phyloP scores from a whole-genome alignment of 2,797 vertebrate genomes.

The Phaenicophaeus curvirostris region DNA sequence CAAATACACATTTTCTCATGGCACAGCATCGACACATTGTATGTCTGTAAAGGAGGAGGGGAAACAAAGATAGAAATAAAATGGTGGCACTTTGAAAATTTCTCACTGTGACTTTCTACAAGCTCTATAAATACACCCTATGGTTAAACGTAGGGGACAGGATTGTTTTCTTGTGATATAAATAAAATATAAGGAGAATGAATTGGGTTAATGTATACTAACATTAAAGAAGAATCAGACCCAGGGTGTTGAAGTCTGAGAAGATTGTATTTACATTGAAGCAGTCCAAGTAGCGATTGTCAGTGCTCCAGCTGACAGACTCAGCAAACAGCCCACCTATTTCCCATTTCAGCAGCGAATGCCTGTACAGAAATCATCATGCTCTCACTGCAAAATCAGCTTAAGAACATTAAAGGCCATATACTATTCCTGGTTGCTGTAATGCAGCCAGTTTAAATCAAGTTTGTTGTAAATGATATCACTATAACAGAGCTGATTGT shows the following conservation, averaged over 20 bases:
- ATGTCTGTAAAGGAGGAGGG: not conserved
- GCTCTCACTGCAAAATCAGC: slow-evolving; percentile 20
- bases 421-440: not conserved
- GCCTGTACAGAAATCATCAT: slow-evolving; percentile 5
- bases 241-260: not conserved
- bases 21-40: not conserved
- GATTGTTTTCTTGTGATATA: not conserved
- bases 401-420: slow-evolving; percentile 16
- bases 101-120: not conserved
- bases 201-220: not conserved
- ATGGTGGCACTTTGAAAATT: not conserved
- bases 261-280: slow-evolving; percentile 40
- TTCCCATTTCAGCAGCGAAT: slow-evolving; percentile 52
- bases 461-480: slow-evolving; percentile 9
- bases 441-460: slow-evolving; percentile 15
- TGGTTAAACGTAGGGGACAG: not conserved
- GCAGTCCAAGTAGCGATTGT: slow-evolving; percentile 9
- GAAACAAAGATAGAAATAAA: not conserved
- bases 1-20: not conserved
- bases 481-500: not conserved
- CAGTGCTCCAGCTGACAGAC: slow-evolving; percentile 59
- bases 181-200: not conserved
- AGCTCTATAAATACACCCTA: not conserved
- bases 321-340: slow-evolving; percentile 61
- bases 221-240: not conserved